Evolutionary conservation across 2,113 vertebrate genomes (phyloP), one percentile per base, ranked within the genome.

Genomic region (Myotis lucifugus): DNA sequence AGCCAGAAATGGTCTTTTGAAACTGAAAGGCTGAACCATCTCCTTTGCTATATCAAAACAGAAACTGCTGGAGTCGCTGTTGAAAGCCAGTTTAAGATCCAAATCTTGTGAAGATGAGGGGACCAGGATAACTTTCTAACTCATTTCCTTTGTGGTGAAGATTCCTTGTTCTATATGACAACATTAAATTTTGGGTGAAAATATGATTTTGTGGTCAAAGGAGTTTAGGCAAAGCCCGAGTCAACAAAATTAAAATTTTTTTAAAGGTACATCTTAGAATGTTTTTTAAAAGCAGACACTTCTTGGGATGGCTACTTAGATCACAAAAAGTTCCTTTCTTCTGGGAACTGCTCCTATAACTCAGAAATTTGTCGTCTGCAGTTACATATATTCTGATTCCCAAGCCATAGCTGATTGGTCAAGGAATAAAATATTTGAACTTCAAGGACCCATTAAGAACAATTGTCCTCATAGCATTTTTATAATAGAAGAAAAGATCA

Each of bases 231-330:
- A 78, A 90, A 92, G 9, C 13, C 56, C 46, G 2, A 18, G 37
- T 96, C 37, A 59, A 81, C 15, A 82, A 81, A 87, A 40, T 66
- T 92, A 94, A 95, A 64, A 61, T 86, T 5, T 66, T 85, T 56
- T 8, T 59, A 78, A 89, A 81, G n/a, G 0, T 4, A 88, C 0
- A 40, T 92, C 25, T 61, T 54, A 50, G 15, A 90, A 85, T 66
- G 0, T 29, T 92, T 92, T 92, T 84, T 85, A 52, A 90, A 84
- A 70, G 69, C 21, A 87, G 7, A 82, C 0, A 72, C 2, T 81
- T 92, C 5, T n/a, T 50, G 5, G 7, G 1, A 15, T 89, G 23
- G 6, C 34, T 88, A 81, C 1, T 70, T 29, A 19, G 27, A 67
- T 92, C 19, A 85, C 19, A 90, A 74, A 67, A 25, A 19, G n/a